Evolutionary conservation across 1,140 invertebrate species (phyloP).

Genomic region (Leptinotarsa defecta): DNA sequence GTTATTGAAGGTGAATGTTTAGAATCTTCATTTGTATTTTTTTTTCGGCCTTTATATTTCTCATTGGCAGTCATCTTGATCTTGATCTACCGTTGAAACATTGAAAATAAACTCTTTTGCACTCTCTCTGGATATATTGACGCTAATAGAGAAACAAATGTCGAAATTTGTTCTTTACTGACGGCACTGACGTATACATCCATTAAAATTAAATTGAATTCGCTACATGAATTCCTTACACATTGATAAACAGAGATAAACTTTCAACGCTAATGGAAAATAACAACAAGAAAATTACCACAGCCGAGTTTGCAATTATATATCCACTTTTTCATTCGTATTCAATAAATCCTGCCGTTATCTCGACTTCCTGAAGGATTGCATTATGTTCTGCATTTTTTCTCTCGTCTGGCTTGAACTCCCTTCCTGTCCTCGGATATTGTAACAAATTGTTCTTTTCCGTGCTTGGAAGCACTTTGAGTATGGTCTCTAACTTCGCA

Average conservation of each 20-base stretch:
- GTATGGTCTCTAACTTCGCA: slow-evolving; percentile 28
- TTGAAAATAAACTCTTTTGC: slow-evolving; percentile 7
- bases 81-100: too few species aligned
- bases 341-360: not conserved
- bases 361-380: not conserved
- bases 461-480: slow-evolving; percentile 30
- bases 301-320: not conserved
- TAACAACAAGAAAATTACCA: too few species aligned
- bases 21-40: too few species aligned
- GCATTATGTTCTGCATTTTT: slow-evolving; percentile 8
- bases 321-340: not conserved
- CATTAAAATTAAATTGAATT: too few species aligned
- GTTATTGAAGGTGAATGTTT: too few species aligned
- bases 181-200: not conserved
- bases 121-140: slow-evolving; percentile 4
- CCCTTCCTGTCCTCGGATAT: slow-evolving; percentile 12
- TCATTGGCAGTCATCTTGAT: too few species aligned
- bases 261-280: too few species aligned
- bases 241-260: too few species aligned
- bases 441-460: slow-evolving; percentile 14
- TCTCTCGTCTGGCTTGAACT: slow-evolving; percentile 14
- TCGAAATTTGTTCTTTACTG: slow-evolving; percentile 2
- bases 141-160: not conserved
- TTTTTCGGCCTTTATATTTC: too few species aligned
- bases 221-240: too few species aligned